These are phyloP conservation scores for Arion vulgaris DNA, from an alignment of 1,140 invertebrate species.

Conservation along the genomic window DNA sequence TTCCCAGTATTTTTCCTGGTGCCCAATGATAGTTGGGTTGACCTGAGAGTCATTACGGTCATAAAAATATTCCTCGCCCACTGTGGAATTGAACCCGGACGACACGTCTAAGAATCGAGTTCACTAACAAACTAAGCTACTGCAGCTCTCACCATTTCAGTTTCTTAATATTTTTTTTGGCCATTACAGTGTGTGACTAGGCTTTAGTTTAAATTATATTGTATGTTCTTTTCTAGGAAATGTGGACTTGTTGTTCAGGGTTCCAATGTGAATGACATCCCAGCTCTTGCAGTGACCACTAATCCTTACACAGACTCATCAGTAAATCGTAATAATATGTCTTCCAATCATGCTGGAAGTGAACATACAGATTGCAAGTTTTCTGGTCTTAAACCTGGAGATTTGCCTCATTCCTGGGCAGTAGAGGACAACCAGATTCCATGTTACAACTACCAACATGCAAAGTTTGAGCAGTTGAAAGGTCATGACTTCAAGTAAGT, in stretches of 20 bases:
- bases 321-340: constrained; percentile 49
- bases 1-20: too few relatives aligned
- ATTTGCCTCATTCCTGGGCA: constrained; percentile 58
- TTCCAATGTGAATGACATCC: constrained; percentile 56
- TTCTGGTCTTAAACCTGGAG: constrained; percentile 69
- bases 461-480: constrained; percentile 55
- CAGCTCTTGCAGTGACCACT: constrained; percentile 65
- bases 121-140: too few relatives aligned
- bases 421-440: constrained; percentile 68
- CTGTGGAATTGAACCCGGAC: too few relatives aligned
- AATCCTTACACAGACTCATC: constrained; percentile 66
- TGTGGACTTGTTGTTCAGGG: background rate
- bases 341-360: constrained; percentile 48
- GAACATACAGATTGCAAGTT: constrained; percentile 51
- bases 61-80: too few relatives aligned
- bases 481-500: constrained; percentile 71
- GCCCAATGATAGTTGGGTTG: too few relatives aligned
- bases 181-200: too few relatives aligned
- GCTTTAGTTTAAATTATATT: background rate
- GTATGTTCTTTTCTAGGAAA: background rate
- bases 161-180: too few relatives aligned
- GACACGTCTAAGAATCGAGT: too few relatives aligned
- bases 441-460: constrained; percentile 65
- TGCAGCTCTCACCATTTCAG: too few relatives aligned
- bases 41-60: too few relatives aligned